A percentile compares a stretch with the other conserved stretches of the same genome.
Conservation (phyloP, 2,113 vertebrate genomes). For the Mola mola region DNA sequence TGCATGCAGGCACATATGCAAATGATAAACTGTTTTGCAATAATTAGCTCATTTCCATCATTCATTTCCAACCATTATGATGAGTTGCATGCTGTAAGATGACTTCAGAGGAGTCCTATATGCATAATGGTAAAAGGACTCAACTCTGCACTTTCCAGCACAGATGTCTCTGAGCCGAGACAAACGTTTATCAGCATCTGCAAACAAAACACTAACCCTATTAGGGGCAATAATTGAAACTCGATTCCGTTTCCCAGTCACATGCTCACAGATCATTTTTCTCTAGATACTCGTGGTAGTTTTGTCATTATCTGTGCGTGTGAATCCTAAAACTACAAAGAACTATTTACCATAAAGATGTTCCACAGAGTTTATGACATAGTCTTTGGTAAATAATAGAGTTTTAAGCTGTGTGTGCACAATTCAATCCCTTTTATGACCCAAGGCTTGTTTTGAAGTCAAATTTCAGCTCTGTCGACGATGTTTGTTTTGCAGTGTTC, state of each 20-base stretch:
- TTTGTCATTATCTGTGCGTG: slow-evolving; percentile 34
- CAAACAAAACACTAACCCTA: slow-evolving; percentile 62
- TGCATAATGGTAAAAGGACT: slow-evolving; percentile 52
- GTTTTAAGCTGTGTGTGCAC: background rate
- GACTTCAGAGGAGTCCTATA: slow-evolving; percentile 56
- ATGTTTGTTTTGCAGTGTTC: too few species aligned
- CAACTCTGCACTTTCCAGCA: background rate
- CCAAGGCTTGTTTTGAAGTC: background rate
- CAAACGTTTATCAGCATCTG: slow-evolving; percentile 54
- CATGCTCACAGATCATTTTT: slow-evolving; percentile 49
- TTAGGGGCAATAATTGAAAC: slow-evolving; percentile 71
- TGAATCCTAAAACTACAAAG: slow-evolving; percentile 17
- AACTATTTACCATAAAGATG: slow-evolving; percentile 33
- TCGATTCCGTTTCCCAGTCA: slow-evolving; percentile 52
- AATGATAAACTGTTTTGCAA: slow-evolving; percentile 23
- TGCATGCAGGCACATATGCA: background rate
- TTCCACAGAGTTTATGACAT: slow-evolving; percentile 14
- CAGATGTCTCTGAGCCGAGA: slow-evolving; percentile 50
- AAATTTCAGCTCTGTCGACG: too few species aligned
- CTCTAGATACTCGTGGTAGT: slow-evolving; percentile 38
- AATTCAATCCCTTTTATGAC: too few species aligned
- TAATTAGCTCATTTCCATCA: slow-evolving; percentile 48
- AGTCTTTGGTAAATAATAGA: slow-evolving; percentile 17
- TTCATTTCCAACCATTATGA: slow-evolving; percentile 54
- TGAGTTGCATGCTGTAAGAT: slow-evolving; percentile 31